Evolutionary conservation across 2,113 vertebrate species (phyloP).

Genomic region (Grammomys surdaster): DNA sequence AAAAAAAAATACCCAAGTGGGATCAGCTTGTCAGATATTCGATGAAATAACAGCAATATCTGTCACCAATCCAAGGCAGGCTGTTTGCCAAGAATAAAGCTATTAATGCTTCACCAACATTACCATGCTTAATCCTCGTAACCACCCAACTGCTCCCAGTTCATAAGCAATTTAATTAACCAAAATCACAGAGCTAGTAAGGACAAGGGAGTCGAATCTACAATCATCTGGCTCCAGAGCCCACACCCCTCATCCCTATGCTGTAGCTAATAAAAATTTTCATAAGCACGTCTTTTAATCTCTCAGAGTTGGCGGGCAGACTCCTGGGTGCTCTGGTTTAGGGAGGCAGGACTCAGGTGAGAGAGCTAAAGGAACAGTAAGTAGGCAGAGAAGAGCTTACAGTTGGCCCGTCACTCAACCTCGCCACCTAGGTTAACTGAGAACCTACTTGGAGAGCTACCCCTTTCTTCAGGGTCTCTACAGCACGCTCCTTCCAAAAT

Average conservation of each 20-base stretch:
- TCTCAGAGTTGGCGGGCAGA: conserved; percentile 10
- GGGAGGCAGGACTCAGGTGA: background rate
- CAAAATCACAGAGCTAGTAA: background rate
- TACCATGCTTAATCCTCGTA: conserved; percentile 9
- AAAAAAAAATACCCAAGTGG: conserved; percentile 6
- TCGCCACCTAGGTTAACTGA: background rate
- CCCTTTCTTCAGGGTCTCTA: background rate
- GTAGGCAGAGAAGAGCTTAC: background rate
- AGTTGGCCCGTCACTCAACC: background rate
- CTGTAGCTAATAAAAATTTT: background rate
- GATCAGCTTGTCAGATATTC: conserved; percentile 31
- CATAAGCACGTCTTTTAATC: conserved; percentile 22
- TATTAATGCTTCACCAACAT: background rate
- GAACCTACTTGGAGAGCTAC: background rate
- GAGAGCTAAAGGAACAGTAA: background rate
- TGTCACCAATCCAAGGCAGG: background rate
- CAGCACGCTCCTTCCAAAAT: background rate
- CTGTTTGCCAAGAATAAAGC: background rate
- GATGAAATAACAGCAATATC: background rate
- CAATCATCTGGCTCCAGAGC: background rate
- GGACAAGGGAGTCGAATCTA: background rate
- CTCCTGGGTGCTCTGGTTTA: background rate
- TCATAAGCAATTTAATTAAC: conserved; percentile 38
- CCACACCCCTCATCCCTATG: background rate
- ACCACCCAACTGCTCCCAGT: background rate